Evolutionary conservation across 1,140 invertebrate species (phyloP), one percentile per base, ranked within the genome.

Genomic region (Orius insidiosus): DNA sequence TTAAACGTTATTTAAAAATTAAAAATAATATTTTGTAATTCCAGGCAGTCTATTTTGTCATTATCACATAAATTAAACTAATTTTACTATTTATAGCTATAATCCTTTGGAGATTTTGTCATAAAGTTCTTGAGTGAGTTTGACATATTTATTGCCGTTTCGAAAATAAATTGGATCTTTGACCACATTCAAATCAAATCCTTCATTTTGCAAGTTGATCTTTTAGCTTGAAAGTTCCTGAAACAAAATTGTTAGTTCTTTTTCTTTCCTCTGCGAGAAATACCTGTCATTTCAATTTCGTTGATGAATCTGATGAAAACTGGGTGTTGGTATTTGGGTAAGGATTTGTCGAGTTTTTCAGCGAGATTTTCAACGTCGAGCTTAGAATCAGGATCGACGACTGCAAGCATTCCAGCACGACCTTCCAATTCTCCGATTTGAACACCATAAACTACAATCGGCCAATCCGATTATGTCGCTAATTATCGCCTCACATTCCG

Each of bases 381-480:
- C 1, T 69, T 66, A 14, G 71, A 66, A 3, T 79, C 70, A 5
- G 74, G 71, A 63, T 92, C 88, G 5, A 85, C 80, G 45, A 98
- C 84, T 10, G 90, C 87, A 18, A 84, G 89, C 94, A 98, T 98
- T 13, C 94, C 94, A 16, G 92, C 92, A 50, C 78, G 68, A 2
- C 94, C 94, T 65, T 98, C 94, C 44, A 73, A 70, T 43, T 69
- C 70, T 57, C 58, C 55, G 15, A 40, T 76, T 68, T 80, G 70
- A 1, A 86, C 81, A 6, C 85, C 85, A 55, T 84, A 88, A 4
- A 96, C 90, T 24, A 46, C 82, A 85, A 63, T 98, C 93, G 56
- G 80, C 74, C 52, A 93, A 83, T 43, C 76, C 72, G n/a, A 84
- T 68, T 15, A 87, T 61, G 60, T 86, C 86, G 50, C 87, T 94